Evolutionary conservation across 2,113 vertebrate species (phyloP).

Genomic region (Vanacampus margaritifer): DNA sequence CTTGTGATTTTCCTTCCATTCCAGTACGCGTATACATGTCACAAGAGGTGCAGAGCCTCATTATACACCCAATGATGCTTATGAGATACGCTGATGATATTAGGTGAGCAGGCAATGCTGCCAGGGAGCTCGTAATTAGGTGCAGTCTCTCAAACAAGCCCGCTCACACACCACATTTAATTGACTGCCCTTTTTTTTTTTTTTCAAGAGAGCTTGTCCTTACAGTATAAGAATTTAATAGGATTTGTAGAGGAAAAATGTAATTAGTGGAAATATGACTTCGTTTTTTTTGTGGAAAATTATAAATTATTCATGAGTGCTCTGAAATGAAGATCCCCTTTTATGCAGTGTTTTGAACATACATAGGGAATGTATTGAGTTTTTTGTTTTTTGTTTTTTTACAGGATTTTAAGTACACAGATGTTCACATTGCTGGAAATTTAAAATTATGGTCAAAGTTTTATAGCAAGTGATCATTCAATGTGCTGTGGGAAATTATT

Average conservation of each 20-base stretch:
- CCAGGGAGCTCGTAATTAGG: conserved; percentile 55
- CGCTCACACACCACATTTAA: background rate
- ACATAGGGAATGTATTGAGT: no score
- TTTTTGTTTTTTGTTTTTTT: no score
- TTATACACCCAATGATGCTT: conserved; percentile 44
- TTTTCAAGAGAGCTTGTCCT: background rate
- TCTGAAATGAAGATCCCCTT: background rate
- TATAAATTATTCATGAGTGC: background rate
- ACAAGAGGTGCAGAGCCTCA: conserved; percentile 41
- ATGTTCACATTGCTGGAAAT: no score
- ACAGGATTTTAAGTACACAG: no score
- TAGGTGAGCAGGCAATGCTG: conserved; percentile 48
- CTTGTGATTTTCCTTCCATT: background rate
- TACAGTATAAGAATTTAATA: background rate
- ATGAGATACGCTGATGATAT: conserved; percentile 48
- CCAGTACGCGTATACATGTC: conserved; percentile 2
- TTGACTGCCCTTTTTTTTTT: background rate
- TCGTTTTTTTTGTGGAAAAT: background rate
- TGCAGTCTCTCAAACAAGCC: background rate
- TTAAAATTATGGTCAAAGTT: no score
- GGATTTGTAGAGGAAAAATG: background rate
- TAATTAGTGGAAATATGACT: background rate
- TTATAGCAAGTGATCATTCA: no score
- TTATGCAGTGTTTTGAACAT: no score
- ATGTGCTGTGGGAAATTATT: no score